A percentile compares a stretch with the other conserved stretches of the same genome.
phyloP scores from a whole-genome alignment of 2,113 vertebrate genomes.

The Chaetops frenatus region DNA sequence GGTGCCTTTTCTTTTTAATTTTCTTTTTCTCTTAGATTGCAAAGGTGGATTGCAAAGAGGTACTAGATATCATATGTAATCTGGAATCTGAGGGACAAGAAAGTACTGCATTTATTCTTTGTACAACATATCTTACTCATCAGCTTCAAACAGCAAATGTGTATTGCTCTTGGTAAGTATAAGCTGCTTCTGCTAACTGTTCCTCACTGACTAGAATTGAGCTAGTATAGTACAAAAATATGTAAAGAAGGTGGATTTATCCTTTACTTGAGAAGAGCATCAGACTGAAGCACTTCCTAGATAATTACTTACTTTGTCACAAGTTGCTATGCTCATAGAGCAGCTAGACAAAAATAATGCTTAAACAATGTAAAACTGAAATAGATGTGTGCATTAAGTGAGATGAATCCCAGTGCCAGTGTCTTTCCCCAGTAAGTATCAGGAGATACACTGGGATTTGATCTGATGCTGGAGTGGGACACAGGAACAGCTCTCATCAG shows the following conservation, averaged over 20 bases:
- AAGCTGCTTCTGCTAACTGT: neutral
- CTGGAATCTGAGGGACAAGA: conserved; percentile 96
- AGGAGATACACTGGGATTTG: neutral
- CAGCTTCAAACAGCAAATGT: conserved; percentile 92
- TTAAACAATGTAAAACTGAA: neutral
- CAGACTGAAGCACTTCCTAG: neutral
- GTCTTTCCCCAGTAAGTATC: neutral
- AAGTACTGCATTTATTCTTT: conserved; percentile 92
- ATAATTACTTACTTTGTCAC: neutral
- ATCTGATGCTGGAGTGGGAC: neutral
- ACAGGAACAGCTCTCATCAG: neutral
- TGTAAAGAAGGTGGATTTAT: neutral
- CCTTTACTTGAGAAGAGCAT: neutral
- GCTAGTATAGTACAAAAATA: neutral
- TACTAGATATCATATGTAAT: conserved; percentile 93
- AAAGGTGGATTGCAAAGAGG: conserved; percentile 91
- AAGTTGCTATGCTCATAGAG: neutral
- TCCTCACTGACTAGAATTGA: neutral
- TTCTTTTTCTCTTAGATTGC: conserved; percentile 80
- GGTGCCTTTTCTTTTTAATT: neutral
- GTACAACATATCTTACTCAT: conserved; percentile 95
- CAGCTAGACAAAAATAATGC: neutral
- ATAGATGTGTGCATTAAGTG: neutral
- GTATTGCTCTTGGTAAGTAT: conserved; percentile 91
- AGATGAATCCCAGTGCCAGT: neutral